These are phyloP conservation scores for Rotaria socialis DNA, from an alignment of 2,888 invertebrate species.

Conservation along the genomic window DNA sequence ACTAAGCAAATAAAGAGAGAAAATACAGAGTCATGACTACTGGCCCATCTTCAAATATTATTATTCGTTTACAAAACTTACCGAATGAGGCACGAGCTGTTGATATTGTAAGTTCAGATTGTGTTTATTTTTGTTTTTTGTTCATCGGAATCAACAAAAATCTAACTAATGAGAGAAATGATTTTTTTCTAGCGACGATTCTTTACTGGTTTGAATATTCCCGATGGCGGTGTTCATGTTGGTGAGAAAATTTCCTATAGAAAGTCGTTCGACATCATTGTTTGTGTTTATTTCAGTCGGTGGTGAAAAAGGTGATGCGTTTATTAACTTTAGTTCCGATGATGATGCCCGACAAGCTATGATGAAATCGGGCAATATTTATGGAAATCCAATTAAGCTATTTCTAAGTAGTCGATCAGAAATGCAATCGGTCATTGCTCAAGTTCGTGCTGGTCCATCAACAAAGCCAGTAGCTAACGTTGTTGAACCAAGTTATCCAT, in stretches of 20 bases:
- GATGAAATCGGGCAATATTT: slow-evolving; percentile 80
- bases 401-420: slow-evolving; percentile 86
- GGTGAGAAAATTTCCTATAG: slow-evolving; percentile 55
- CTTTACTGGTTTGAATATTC: slow-evolving; percentile 91
- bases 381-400: slow-evolving; percentile 80
- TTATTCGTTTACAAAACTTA: slow-evolving; percentile 94
- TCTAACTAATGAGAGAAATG: slow-evolving; percentile 65
- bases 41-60: slow-evolving; percentile 71
- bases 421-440: slow-evolving; percentile 62
- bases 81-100: slow-evolving; percentile 95
- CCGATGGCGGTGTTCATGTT: slow-evolving; percentile 98
- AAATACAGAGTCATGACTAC: background rate
- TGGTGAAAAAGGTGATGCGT: slow-evolving; percentile 95
- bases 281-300: slow-evolving; percentile 69
- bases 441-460: slow-evolving; percentile 30
- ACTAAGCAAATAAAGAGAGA: background rate
- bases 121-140: background rate
- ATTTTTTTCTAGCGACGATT: slow-evolving; percentile 68
- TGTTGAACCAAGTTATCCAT: background rate
- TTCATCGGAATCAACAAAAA: slow-evolving; percentile 65
- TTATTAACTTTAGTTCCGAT: slow-evolving; percentile 94
- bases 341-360: slow-evolving; percentile 97
- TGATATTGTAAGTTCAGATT: slow-evolving; percentile 68
- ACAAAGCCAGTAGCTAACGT: slow-evolving; percentile 58
- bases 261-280: background rate